phyloP scores from a whole-genome alignment of 2,113 vertebrate species.

The Thinocorus orbignyianus region DNA sequence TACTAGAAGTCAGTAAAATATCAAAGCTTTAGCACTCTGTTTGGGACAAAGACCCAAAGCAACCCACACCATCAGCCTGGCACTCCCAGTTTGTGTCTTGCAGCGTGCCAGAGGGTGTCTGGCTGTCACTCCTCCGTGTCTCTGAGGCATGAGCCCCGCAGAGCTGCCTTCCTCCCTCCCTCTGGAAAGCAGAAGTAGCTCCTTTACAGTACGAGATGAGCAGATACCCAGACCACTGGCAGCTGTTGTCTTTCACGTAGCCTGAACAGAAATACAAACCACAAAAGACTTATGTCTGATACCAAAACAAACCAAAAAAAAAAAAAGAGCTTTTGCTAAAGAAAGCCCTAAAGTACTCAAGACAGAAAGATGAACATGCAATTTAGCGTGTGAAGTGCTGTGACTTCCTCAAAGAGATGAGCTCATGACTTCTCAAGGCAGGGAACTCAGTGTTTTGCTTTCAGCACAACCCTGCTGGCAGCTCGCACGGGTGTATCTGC shows the following conservation, averaged over 20 bases:
- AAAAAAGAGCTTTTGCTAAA: not conserved
- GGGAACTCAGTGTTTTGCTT: not conserved
- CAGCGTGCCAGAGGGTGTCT: accelerated
- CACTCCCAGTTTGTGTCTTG: not conserved
- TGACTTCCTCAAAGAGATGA: not conserved
- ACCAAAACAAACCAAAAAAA: no score
- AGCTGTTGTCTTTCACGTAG: not conserved
- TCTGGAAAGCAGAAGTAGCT: not conserved
- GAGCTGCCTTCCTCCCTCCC: not conserved
- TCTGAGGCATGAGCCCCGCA: accelerated
- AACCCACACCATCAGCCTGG: accelerated
- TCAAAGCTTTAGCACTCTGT: not conserved
- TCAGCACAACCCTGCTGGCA: not conserved
- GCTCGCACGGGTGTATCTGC: not conserved
- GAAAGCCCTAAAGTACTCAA: not conserved
- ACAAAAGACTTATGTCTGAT: accelerated
- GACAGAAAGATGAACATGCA: accelerated
- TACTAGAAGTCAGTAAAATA: not conserved
- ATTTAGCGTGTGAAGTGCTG: accelerated
- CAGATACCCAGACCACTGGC: accelerated
- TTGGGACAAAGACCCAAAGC: no score
- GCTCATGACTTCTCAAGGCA: not conserved
- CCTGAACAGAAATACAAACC: not conserved
- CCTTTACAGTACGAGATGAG: accelerated
- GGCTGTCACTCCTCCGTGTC: accelerated